phyloP scores from a whole-genome alignment of 2,797 vertebrate species.

The Carduelis carduelis region DNA sequence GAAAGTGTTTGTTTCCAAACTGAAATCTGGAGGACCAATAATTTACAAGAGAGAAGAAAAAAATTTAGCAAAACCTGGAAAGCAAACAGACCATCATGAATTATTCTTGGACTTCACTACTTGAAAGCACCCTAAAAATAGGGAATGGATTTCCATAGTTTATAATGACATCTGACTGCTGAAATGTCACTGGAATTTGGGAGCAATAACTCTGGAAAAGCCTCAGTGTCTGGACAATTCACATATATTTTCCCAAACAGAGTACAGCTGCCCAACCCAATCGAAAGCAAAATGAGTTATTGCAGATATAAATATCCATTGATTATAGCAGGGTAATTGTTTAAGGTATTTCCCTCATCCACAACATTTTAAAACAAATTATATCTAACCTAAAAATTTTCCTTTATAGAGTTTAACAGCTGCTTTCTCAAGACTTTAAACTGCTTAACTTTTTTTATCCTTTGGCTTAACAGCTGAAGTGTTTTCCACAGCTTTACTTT shows the following conservation, averaged over 20 bases:
- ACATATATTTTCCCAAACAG: not conserved
- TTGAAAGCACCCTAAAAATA: not conserved
- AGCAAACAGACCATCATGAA: accelerated
- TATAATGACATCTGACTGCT: not conserved
- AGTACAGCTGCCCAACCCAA: not conserved
- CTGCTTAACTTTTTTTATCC: not conserved
- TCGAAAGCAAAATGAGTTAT: not conserved
- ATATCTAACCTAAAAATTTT: not conserved
- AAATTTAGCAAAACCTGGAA: not conserved
- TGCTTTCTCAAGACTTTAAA: not conserved
- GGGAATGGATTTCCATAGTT: not conserved
- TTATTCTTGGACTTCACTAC: not conserved
- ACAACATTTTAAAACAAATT: not conserved
- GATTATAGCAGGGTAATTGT: not conserved
- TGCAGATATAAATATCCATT: not conserved
- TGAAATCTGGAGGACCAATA: not conserved
- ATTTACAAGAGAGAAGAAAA: not conserved
- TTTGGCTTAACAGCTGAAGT: not conserved
- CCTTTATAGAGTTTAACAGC: not conserved
- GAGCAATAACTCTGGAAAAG: not conserved
- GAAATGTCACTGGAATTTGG: not conserved
- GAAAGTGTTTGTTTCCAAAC: not conserved
- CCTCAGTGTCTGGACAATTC: not conserved
- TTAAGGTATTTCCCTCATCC: not conserved
- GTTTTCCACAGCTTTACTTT: not conserved